A percentile compares a stretch with the other conserved stretches of the same genome.
These are phyloP conservation scores for Panzeria rudis DNA, from an alignment of 2,888 invertebrate genomes.

Conservation along the genomic window DNA sequence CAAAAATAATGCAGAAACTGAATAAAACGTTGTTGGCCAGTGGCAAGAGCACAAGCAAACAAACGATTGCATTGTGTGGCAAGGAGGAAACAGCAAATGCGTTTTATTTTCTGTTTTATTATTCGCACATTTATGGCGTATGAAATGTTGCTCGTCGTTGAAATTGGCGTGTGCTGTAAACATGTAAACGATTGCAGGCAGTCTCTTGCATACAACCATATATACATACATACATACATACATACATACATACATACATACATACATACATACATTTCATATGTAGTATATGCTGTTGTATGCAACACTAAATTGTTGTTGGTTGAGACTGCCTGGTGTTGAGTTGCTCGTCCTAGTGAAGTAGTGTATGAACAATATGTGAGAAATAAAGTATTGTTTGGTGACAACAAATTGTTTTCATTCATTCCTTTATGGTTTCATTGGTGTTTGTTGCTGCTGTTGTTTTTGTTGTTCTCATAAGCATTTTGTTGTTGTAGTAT, in stretches of 20 bases:
- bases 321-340: background rate
- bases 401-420: slow-evolving; percentile 71
- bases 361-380: slow-evolving; percentile 48
- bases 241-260: background rate
- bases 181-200: slow-evolving; percentile 36
- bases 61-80: slow-evolving; percentile 35
- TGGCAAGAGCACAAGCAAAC: slow-evolving; percentile 42
- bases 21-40: slow-evolving; percentile 44
- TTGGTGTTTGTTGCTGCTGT: slow-evolving; percentile 27
- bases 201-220: background rate
- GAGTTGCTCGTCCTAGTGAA: no score
- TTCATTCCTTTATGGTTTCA: slow-evolving; percentile 61
- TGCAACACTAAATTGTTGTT: slow-evolving; percentile 29
- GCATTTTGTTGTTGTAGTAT: slow-evolving; percentile 24
- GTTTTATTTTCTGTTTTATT: slow-evolving; percentile 52
- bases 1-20: slow-evolving; percentile 28
- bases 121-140: slow-evolving; percentile 48
- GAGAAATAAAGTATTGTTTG: slow-evolving; percentile 60
- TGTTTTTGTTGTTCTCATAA: slow-evolving; percentile 13
- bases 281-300: background rate
- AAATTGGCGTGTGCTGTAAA: slow-evolving; percentile 67
- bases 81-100: slow-evolving; percentile 44
- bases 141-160: slow-evolving; percentile 53
- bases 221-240: background rate
- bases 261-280: background rate